Percentiles rank a stretch among this genome's conserved stretches.
phyloP scores from a whole-genome alignment of 2,888 invertebrate genomes.

The Callyntrura guangdongensis region DNA sequence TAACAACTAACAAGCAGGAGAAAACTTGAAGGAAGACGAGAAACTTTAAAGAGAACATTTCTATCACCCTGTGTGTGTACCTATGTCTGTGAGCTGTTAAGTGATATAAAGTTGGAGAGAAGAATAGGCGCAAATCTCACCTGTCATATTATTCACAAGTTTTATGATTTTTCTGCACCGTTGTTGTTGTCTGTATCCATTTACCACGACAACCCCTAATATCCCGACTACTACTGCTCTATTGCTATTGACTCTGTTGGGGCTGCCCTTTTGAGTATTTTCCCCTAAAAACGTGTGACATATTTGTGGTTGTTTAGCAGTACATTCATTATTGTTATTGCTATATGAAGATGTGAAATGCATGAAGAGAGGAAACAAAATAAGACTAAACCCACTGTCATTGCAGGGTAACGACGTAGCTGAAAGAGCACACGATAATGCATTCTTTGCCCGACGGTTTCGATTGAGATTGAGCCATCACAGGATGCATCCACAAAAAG shows the following conservation, averaged over 20 bases:
- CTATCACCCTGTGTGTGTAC: background rate
- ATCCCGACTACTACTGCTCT: background rate
- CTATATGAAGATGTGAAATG: conserved; percentile 30
- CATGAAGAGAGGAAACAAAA: background rate
- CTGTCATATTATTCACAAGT: conserved; percentile 73
- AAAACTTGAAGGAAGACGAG: conserved; percentile 9
- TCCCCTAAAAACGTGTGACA: conserved; percentile 64
- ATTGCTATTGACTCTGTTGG: background rate
- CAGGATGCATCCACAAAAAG: too few species aligned
- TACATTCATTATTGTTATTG: conserved; percentile 57
- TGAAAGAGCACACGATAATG: too few species aligned
- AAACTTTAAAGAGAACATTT: conserved; percentile 24
- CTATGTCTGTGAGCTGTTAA: background rate
- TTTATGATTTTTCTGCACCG: conserved; percentile 70
- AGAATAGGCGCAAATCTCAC: conserved; percentile 52
- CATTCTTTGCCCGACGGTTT: too few species aligned
- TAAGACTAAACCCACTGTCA: background rate
- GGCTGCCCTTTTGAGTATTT: conserved; percentile 33
- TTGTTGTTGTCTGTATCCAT: conserved; percentile 21
- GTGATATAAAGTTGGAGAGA: conserved; percentile 1
- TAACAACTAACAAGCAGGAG: background rate
- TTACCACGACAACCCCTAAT: too few species aligned
- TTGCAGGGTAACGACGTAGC: too few species aligned
- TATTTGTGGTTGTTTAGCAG: conserved; percentile 68
- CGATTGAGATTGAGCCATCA: too few species aligned